Evolutionary conservation across 1,140 invertebrate genomes (phyloP).

Genomic region (Macrobrachium nipponense): DNA sequence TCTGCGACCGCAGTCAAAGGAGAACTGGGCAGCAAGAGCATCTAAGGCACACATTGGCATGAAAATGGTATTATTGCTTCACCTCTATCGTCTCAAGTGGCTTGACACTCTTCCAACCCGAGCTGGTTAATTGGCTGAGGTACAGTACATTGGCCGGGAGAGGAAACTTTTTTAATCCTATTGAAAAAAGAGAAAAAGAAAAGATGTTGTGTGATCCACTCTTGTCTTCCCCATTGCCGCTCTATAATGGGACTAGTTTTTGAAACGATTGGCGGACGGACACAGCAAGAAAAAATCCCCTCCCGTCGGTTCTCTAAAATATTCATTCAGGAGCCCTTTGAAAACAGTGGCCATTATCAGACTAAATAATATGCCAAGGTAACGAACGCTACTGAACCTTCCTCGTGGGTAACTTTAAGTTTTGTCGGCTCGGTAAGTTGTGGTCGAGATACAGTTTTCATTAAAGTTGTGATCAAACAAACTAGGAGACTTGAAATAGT

Average conservation of each 20-base stretch:
- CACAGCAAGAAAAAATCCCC: not conserved
- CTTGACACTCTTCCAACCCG: not conserved
- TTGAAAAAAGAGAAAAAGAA: not conserved
- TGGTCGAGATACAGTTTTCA: constrained; percentile 58
- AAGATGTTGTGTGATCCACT: constrained; percentile 31
- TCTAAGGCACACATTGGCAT: too few species aligned
- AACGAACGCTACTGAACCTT: constrained; percentile 45
- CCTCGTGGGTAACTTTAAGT: constrained; percentile 43
- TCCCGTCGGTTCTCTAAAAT: not conserved
- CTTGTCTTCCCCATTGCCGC: constrained; percentile 28
- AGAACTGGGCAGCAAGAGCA: not conserved
- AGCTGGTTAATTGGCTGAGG: constrained; percentile 44
- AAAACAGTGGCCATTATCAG: not conserved
- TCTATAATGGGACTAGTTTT: constrained; percentile 19
- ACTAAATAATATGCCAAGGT: constrained; percentile 45
- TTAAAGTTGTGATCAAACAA: constrained; percentile 59
- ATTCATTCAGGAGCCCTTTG: constrained; percentile 22
- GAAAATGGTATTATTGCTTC: not conserved
- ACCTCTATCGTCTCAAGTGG: not conserved
- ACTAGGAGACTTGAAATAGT: constrained; percentile 54
- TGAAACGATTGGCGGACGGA: not conserved
- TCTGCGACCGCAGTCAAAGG: not conserved
- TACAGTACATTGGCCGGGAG: constrained; percentile 45
- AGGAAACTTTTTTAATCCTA: constrained; percentile 46
- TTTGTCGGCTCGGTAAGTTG: constrained; percentile 31